phyloP scores from a whole-genome alignment of 2,888 invertebrate genomes.

The Hipparchia semele region DNA sequence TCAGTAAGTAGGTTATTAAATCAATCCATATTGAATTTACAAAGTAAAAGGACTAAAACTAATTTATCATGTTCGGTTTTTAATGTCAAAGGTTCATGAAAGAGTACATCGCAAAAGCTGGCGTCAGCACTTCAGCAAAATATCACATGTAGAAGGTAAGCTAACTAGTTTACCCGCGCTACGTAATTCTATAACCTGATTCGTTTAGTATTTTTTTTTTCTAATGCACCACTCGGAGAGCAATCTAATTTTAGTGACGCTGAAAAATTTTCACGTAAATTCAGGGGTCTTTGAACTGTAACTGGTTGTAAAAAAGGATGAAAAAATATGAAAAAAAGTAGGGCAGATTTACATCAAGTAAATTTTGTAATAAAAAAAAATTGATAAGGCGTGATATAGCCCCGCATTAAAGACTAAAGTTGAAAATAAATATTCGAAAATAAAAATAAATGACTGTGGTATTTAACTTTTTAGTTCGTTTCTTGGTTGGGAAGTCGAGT shows the following conservation, averaged over 20 bases:
- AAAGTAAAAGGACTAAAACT: slow-evolving; percentile 20
- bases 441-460: too few relatives aligned
- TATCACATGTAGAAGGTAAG: slow-evolving; percentile 31
- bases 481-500: too few relatives aligned
- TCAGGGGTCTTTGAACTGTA: neutral
- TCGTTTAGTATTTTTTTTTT: slow-evolving; percentile 8
- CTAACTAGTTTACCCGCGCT: slow-evolving; percentile 31
- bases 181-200: slow-evolving; percentile 23
- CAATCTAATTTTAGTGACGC: slow-evolving; percentile 17
- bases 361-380: too few relatives aligned
- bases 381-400: too few relatives aligned
- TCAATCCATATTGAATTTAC: neutral
- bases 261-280: slow-evolving; percentile 1
- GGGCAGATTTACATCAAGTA: too few relatives aligned
- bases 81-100: slow-evolving; percentile 43
- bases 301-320: neutral
- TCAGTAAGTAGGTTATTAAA: neutral
- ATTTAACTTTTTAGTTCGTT: too few relatives aligned
- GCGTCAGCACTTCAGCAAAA: slow-evolving; percentile 31
- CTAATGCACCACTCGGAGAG: slow-evolving; percentile 1
- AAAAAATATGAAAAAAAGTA: too few relatives aligned
- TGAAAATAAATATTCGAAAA: too few relatives aligned
- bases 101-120: slow-evolving; percentile 34
- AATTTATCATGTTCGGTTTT: slow-evolving; percentile 48
- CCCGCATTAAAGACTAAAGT: too few relatives aligned